Evolutionary conservation across 1,140 invertebrate species (phyloP).

Genomic region (Drosophila kepulauana): DNA sequence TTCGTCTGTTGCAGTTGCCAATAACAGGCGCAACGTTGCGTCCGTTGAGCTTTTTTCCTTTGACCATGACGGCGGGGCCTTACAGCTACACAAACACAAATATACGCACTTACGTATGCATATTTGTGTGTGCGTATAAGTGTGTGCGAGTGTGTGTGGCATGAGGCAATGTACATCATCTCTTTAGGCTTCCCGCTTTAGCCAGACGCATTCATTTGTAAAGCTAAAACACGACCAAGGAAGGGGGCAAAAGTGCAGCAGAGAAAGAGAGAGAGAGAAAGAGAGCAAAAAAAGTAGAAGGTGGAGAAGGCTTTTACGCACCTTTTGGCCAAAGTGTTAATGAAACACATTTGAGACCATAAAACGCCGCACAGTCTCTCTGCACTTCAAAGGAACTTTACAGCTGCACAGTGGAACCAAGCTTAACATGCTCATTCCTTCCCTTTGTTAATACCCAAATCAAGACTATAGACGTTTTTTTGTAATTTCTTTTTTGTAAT

Average conservation of each 20-base stretch:
- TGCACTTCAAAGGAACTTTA: constrained; percentile 32
- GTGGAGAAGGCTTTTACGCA: constrained; percentile 63
- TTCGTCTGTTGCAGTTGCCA: constrained; percentile 59
- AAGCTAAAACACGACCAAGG: constrained; percentile 50
- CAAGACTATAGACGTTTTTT: no score
- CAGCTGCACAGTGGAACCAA: constrained; percentile 5
- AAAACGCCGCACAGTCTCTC: constrained; percentile 41
- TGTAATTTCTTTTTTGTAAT: constrained; percentile 36
- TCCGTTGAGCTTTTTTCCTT: constrained; percentile 77
- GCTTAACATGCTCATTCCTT: constrained; percentile 1
- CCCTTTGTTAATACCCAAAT: not conserved
- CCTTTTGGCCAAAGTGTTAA: constrained; percentile 78
- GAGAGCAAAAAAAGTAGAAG: not conserved
- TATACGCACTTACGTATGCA: not conserved
- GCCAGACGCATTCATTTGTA: constrained; percentile 80
- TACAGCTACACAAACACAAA: constrained; percentile 30
- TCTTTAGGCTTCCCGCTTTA: constrained; percentile 40
- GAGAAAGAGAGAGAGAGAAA: not conserved
- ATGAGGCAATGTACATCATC: constrained; percentile 33
- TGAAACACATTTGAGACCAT: constrained; percentile 73
- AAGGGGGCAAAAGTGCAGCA: not conserved
- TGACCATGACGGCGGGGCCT: constrained; percentile 61
- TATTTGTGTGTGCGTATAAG: constrained; percentile 10
- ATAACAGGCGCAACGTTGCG: constrained; percentile 74
- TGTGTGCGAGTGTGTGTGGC: constrained; percentile 2